These are phyloP conservation scores for Apamea anceps DNA, from an alignment of 2,888 invertebrate genomes.

Conservation along the genomic window DNA sequence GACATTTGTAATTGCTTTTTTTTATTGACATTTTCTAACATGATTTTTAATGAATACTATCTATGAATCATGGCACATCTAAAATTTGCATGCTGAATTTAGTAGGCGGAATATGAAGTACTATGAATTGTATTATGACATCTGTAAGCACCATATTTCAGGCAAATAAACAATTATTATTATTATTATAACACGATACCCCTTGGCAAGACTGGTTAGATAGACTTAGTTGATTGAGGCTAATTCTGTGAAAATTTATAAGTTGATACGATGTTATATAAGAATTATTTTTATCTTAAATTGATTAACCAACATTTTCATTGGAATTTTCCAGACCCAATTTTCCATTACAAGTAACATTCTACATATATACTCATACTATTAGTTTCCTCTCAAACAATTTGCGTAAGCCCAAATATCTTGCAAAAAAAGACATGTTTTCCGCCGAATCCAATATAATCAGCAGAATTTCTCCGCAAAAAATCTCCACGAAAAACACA, in stretches of 20 bases:
- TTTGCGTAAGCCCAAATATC: conserved; percentile 34
- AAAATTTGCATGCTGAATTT: too few relatives aligned
- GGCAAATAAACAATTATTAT: too few relatives aligned
- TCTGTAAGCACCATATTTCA: too few relatives aligned
- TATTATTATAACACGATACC: too few relatives aligned
- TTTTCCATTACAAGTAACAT: conserved; percentile 10
- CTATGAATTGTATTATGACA: too few relatives aligned
- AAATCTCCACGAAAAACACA: conserved; percentile 51
- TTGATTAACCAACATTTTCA: not conserved
- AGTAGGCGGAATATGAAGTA: too few relatives aligned
- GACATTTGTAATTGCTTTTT: too few relatives aligned
- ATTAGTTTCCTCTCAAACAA: conserved; percentile 24
- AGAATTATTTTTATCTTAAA: not conserved
- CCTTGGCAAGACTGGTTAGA: too few relatives aligned
- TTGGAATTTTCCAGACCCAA: not conserved
- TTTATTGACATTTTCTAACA: too few relatives aligned
- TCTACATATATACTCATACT: not conserved
- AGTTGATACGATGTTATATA: not conserved
- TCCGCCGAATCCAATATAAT: conserved; percentile 36
- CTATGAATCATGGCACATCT: too few relatives aligned
- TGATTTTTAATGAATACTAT: too few relatives aligned
- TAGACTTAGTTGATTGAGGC: not conserved
- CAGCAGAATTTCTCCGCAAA: conserved; percentile 52
- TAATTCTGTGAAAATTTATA: not conserved
- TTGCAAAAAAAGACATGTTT: conserved; percentile 44